These are phyloP conservation scores for Pterophyllum scalare DNA, from an alignment of 2,113 vertebrate species.

Conservation along the genomic window DNA sequence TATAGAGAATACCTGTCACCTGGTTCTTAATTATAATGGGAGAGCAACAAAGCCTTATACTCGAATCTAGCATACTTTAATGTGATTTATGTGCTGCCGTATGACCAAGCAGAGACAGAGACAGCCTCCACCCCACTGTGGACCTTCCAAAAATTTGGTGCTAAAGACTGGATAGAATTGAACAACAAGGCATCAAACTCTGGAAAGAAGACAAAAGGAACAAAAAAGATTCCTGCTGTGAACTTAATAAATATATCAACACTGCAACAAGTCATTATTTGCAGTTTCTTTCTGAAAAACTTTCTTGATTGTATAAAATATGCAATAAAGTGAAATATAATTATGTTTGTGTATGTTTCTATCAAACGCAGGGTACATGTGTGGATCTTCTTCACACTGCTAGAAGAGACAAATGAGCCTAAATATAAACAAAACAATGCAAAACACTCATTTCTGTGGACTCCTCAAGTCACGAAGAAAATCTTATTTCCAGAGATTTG, in stretches of 20 bases:
- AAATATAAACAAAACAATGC: background rate
- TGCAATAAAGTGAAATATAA: background rate
- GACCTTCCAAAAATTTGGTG: background rate
- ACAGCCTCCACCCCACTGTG: background rate
- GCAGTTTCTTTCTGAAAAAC: background rate
- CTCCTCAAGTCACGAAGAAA: background rate
- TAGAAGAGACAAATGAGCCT: background rate
- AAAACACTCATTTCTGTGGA: background rate
- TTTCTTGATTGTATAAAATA: background rate
- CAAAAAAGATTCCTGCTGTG: background rate
- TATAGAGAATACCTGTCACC: background rate
- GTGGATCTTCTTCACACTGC: background rate
- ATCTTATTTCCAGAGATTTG: background rate
- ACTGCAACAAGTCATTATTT: background rate
- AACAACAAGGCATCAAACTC: slow-evolving; percentile 1
- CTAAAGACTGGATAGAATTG: slow-evolving; percentile 7
- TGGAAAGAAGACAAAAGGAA: background rate
- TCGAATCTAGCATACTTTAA: background rate
- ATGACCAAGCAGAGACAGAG: background rate
- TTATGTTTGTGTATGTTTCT: background rate
- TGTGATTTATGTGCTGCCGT: background rate
- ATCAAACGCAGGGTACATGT: background rate
- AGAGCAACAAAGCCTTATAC: background rate
- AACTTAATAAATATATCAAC: background rate
- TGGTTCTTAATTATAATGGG: background rate